Conservation (phyloP, 1,140 invertebrate species). For the Rhizoglyphus robini region DNA sequence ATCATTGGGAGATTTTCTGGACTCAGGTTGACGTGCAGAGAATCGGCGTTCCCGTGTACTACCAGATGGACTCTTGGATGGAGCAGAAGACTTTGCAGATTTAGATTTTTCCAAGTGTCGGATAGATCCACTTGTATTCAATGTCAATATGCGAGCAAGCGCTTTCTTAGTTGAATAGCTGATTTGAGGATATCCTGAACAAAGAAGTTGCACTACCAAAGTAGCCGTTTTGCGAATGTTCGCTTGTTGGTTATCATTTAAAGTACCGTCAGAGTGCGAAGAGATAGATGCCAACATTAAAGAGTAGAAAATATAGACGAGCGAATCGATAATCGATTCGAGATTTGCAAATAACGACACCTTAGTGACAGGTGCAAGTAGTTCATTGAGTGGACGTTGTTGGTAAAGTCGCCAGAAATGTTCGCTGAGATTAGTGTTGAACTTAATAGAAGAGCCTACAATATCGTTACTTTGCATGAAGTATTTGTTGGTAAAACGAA, state of each 20-base stretch:
- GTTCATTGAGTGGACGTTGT: slow-evolving; percentile 51
- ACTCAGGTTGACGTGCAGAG: background rate
- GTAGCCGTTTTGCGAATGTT: background rate
- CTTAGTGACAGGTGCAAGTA: slow-evolving; percentile 55
- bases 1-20: background rate
- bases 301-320: slow-evolving; percentile 49
- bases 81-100: background rate
- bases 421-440: slow-evolving; percentile 26
- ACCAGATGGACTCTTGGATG: background rate
- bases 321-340: slow-evolving; percentile 49
- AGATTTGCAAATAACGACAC: slow-evolving; percentile 41
- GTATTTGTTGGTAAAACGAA: slow-evolving; percentile 16
- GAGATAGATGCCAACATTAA: slow-evolving; percentile 10
- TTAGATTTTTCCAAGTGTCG: background rate
- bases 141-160: slow-evolving; percentile 65
- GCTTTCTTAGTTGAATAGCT: slow-evolving; percentile 83
- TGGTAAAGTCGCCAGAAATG: slow-evolving; percentile 50
- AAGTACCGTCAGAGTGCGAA: background rate
- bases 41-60: background rate
- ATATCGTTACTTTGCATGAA: background rate
- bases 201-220: slow-evolving; percentile 46
- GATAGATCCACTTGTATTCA: slow-evolving; percentile 30
- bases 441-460: background rate
- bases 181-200: slow-evolving; percentile 62
- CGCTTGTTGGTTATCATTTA: slow-evolving; percentile 24